These are phyloP conservation scores for Drosophila repleta DNA, from an alignment of 1,140 invertebrate species.

Conservation along the genomic window DNA sequence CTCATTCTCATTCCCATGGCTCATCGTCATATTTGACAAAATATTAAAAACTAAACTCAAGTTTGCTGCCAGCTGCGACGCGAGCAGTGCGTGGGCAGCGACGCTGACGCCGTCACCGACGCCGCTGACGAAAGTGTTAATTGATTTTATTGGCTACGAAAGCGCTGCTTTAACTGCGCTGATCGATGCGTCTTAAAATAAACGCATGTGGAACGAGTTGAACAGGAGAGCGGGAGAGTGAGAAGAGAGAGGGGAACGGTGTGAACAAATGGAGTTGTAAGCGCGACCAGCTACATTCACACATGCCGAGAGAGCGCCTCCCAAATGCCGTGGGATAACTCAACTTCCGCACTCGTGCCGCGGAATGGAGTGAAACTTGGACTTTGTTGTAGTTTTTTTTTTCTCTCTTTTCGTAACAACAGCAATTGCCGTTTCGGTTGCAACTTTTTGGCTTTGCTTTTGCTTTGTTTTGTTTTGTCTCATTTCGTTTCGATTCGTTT, in stretches of 20 bases:
- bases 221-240: background rate
- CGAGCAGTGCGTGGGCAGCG: slow-evolving; percentile 51
- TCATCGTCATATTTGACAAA: slow-evolving; percentile 25
- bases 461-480: slow-evolving; percentile 6
- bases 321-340: slow-evolving; percentile 76
- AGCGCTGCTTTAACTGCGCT: slow-evolving; percentile 10
- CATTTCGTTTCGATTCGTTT: slow-evolving; percentile 46
- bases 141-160: slow-evolving; percentile 66
- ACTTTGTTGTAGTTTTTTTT: slow-evolving; percentile 35
- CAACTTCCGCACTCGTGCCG: slow-evolving; percentile 79
- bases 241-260: background rate
- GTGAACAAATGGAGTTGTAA: slow-evolving; percentile 63
- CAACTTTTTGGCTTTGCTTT: slow-evolving; percentile 1
- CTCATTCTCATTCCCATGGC: background rate
- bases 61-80: slow-evolving; percentile 19
- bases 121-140: slow-evolving; percentile 72
- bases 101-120: background rate
- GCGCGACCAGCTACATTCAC: slow-evolving; percentile 37
- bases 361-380: slow-evolving; percentile 57
- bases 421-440: slow-evolving; percentile 72
- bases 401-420: slow-evolving; percentile 63
- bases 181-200: slow-evolving; percentile 31
- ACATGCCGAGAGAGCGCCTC: slow-evolving; percentile 27
- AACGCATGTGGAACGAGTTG: slow-evolving; percentile 37
- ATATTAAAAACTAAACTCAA: slow-evolving; percentile 14